Percentiles rank a stretch among this genome's conserved stretches.
These are phyloP conservation scores for Amiota communis DNA, from an alignment of 2,888 invertebrate genomes.

Conservation along the genomic window DNA sequence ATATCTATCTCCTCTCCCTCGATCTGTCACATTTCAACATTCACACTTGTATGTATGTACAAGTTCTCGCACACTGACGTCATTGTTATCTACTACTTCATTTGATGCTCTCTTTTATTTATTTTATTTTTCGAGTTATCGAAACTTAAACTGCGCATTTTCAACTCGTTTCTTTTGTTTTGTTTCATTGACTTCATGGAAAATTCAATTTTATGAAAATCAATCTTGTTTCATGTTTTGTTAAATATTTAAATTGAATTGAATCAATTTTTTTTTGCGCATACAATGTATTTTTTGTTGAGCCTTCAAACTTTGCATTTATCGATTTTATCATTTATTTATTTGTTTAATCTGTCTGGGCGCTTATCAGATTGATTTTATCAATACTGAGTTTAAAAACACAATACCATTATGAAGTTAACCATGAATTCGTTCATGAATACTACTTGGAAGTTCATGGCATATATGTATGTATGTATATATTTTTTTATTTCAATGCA, in stretches of 20 bases:
- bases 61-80: conserved; percentile 22
- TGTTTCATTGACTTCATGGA: not conserved
- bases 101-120: not conserved
- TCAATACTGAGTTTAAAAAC: not conserved
- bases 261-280: not conserved
- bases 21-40: too few relatives aligned
- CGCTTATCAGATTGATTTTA: not conserved
- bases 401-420: not conserved
- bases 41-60: not conserved
- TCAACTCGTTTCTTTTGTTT: conserved; percentile 10
- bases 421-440: not conserved
- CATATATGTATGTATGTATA: too few relatives aligned
- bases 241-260: conserved; percentile 18
- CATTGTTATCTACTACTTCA: conserved; percentile 11
- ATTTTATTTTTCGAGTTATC: not conserved
- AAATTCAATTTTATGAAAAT: conserved; percentile 23
- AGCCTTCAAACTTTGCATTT: not conserved
- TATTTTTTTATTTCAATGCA: too few relatives aligned
- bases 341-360: not conserved
- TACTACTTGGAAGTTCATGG: not conserved
- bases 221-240: conserved; percentile 4
- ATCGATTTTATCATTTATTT: not conserved
- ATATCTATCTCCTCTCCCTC: too few relatives aligned
- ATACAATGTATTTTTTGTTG: not conserved
- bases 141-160: conserved; percentile 27